Evolutionary conservation across 2,113 vertebrate genomes (phyloP).

Genomic region (Lathamus discolor): DNA sequence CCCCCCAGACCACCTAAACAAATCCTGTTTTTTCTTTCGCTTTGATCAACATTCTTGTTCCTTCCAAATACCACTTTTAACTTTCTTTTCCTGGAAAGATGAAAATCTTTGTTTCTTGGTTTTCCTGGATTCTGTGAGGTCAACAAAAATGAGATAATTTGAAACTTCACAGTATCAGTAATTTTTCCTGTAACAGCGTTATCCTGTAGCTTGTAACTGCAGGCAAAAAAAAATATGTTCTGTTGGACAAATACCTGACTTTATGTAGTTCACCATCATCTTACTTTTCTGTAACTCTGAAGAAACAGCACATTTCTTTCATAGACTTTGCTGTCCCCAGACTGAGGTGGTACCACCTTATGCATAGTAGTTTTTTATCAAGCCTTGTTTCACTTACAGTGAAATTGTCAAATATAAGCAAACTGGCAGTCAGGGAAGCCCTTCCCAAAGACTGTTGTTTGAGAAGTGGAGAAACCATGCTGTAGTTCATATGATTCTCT

Average conservation of each 20-base stretch:
- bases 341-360: not conserved
- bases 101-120: not conserved
- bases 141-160: not conserved
- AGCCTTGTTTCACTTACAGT: slow-evolving; percentile 9
- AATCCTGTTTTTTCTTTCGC: not conserved
- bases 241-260: not conserved
- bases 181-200: not conserved
- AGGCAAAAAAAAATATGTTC: not conserved
- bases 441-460: not conserved
- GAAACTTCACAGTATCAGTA: not conserved
- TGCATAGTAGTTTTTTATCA: not conserved
- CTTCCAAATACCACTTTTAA: not conserved
- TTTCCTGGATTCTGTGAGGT: not conserved
- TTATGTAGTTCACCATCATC: not conserved
- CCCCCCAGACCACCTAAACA: accelerated
- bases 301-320: not conserved
- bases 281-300: not conserved
- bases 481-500: not conserved
- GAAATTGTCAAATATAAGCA: not conserved
- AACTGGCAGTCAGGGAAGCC: slow-evolving; percentile 21
- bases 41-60: not conserved
- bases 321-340: not conserved
- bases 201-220: not conserved
- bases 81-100: not conserved
- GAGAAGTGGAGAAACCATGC: slow-evolving; percentile 6